Conservation (phyloP, 1,140 invertebrate genomes). For the Rhopalosiphum padi region DNA sequence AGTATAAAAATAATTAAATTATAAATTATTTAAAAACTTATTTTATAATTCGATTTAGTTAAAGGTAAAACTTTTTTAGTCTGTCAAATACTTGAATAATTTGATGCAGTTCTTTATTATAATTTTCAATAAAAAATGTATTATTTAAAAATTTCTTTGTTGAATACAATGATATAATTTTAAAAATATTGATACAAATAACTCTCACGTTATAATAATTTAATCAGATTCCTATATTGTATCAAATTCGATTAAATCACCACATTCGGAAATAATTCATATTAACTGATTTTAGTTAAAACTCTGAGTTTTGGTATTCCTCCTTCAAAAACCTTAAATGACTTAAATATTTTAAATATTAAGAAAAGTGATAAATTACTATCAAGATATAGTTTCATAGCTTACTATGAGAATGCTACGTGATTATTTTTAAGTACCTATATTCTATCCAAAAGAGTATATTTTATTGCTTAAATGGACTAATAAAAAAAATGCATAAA, state of each 20-base stretch:
- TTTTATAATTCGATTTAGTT: not conserved
- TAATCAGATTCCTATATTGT: not conserved
- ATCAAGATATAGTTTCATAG: not conserved
- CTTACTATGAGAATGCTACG: not conserved
- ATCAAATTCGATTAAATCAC: not conserved
- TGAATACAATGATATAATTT: too few relatives aligned
- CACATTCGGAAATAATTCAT: not conserved
- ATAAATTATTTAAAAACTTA: not conserved
- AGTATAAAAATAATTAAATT: not conserved
- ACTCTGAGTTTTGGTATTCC: fast-evolving
- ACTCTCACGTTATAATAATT: not conserved
- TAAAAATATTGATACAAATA: not conserved
- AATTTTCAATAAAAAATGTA: not conserved
- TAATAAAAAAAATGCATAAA: too few relatives aligned
- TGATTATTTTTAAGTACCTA: not conserved
- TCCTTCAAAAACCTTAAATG: not conserved
- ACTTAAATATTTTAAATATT: not conserved
- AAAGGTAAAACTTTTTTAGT: not conserved
- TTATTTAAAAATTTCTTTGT: not conserved
- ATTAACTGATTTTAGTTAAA: not conserved
- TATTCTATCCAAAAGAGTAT: not conserved
- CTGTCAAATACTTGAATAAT: not conserved
- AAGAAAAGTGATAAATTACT: not conserved
- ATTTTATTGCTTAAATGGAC: not conserved
- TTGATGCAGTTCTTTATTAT: not conserved